A percentile compares a stretch with the other conserved stretches of the same genome.
Conservation (phyloP, 1,140 invertebrate species). For the Protaetia brevitarsis region DNA sequence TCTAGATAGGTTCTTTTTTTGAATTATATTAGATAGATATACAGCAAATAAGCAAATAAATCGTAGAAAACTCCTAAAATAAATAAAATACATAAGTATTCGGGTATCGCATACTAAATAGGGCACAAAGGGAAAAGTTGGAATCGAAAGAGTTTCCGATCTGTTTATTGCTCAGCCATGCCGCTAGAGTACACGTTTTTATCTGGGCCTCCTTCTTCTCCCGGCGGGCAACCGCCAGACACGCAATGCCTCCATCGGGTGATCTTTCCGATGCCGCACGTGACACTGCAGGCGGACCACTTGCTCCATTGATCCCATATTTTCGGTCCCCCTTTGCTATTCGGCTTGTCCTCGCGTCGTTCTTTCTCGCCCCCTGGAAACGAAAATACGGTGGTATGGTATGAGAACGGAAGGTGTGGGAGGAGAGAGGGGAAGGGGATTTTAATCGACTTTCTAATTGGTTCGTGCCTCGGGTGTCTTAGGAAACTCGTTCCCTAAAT, state of each 20-base stretch:
- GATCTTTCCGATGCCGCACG: conserved; percentile 51
- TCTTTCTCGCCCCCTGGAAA: conserved; percentile 9
- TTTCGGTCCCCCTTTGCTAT: conserved; percentile 38
- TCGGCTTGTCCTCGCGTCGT: not conserved
- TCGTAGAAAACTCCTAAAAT: too few species aligned
- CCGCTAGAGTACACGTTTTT: conserved; percentile 49
- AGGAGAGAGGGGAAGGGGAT: not conserved
- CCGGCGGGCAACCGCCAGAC: conserved; percentile 47
- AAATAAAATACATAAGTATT: too few species aligned
- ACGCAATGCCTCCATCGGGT: conserved; percentile 52
- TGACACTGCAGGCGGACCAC: conserved; percentile 51
- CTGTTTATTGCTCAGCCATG: too few species aligned
- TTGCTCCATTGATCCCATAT: conserved; percentile 52
- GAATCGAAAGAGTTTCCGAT: too few species aligned
- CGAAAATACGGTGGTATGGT: not conserved
- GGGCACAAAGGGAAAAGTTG: too few species aligned
- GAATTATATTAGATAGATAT: too few species aligned
- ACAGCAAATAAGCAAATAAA: too few species aligned
- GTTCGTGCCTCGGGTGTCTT: too few species aligned
- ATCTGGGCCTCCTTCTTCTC: conserved; percentile 55
- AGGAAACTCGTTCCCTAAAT: conserved; percentile 4
- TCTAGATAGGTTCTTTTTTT: too few species aligned
- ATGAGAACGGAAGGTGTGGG: not conserved
- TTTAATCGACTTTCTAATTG: conserved; percentile 11
- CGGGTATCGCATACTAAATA: too few species aligned